Evolutionary conservation across 2,113 vertebrate species (phyloP), one percentile per base, ranked within the genome.

Genomic region (Corythaeola cristata): DNA sequence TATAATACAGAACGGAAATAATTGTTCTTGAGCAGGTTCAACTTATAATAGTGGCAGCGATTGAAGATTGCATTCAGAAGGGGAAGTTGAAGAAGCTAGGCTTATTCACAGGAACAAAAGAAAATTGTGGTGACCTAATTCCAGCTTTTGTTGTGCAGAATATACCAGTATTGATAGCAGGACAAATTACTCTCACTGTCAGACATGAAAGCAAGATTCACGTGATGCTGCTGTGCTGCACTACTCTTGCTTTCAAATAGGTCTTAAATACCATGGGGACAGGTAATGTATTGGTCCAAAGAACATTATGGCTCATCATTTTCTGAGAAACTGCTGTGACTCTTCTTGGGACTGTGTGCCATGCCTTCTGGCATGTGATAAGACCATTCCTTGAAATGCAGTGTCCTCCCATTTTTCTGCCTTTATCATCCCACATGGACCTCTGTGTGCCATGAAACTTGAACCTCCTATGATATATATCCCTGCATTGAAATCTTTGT

Each of bases 51-150:
- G 78, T 94, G 88, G 80, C 95, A 94, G 79, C 68, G 9, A 89
- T 56, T 95, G 93, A 75, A 89, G 69, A 76, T 45, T 88, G 78
- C 23, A 39, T 96, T 96, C 95, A 88, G 86, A 92, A 95, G 81
- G 72, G 95, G 95, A 97, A 97, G 77, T 88, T 86, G 81, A 96
- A 97, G 93, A 95, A 95, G 72, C 69, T 45, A 27, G 63, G 62
- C 86, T 92, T 95, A 49, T 94, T 96, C 91, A 74, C 62, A 90
- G 94, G 89, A 96, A 98, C 95, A 98, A 98, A 97, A 95, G 97
- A 97, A 98, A 97, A 98, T 98, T 97, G 92, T 95, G 80, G 53
- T 97, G 97, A 98, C 98, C 97, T 98, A 97, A 97, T 98, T 98
- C 91, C 81, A 91, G 95, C 95, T 97, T 97, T 98, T 97, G 80